Conservation (phyloP, 2,113 vertebrate genomes). For the Willisornis vidua region DNA sequence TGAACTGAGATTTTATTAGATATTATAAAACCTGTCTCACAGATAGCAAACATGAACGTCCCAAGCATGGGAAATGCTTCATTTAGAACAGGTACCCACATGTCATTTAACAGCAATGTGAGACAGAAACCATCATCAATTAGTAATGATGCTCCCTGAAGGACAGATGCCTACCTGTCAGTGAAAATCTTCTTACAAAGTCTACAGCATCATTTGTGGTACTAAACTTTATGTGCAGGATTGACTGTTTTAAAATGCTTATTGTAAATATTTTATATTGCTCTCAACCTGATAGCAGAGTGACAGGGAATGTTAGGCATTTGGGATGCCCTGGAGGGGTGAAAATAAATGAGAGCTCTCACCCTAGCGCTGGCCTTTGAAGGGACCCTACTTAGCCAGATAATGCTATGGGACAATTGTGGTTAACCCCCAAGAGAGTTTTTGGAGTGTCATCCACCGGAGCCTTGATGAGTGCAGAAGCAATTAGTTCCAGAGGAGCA, state of each 20-base stretch:
- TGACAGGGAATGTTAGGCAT: neutral
- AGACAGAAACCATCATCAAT: slow-evolving; percentile 1
- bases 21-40: neutral
- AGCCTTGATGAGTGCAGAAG: neutral
- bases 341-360: slow-evolving; percentile 6
- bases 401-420: neutral
- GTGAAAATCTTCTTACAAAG: neutral
- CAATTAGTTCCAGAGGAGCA: slow-evolving; percentile 30
- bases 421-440: slow-evolving; percentile 1
- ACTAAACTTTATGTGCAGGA: neutral
- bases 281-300: neutral
- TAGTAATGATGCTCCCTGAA: neutral
- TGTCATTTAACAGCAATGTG: neutral
- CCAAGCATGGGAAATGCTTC: neutral
- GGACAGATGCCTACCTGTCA: neutral
- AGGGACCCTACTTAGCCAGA: slow-evolving; percentile 11
- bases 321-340: neutral
- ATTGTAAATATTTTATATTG: slow-evolving; percentile 25
- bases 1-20: neutral
- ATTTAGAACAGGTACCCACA: neutral
- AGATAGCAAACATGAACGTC: neutral
- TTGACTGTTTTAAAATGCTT: neutral
- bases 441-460: slow-evolving; percentile 16
- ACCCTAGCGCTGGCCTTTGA: neutral
- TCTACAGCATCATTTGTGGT: neutral